Percentiles rank a stretch among this genome's conserved stretches.
phyloP scores from a whole-genome alignment of 2,888 invertebrate species.

The Drosophila dives region DNA sequence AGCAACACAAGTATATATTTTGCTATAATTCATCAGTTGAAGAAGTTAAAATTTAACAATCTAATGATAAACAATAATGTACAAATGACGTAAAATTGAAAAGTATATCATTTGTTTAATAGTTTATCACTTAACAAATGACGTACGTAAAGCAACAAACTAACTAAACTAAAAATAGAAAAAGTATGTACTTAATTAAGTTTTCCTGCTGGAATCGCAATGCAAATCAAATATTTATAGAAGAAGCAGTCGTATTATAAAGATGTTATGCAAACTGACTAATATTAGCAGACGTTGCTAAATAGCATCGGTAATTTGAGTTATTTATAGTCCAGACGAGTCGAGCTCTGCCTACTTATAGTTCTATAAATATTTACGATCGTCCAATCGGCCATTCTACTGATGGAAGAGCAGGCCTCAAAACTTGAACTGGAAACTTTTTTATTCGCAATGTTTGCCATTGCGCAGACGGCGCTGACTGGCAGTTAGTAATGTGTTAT shows the following conservation, averaged over 20 bases:
- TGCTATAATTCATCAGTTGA: not conserved
- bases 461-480: constrained; percentile 10
- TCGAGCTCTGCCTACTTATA: constrained; percentile 13
- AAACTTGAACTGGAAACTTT: constrained; percentile 15
- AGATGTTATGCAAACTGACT: constrained; percentile 12
- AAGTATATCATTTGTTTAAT: not conserved
- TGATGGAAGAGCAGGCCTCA: constrained; percentile 13
- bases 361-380: constrained; percentile 54
- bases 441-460: constrained; percentile 28
- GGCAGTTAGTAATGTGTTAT: constrained; percentile 34
- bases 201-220: not conserved
- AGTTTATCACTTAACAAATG: not conserved
- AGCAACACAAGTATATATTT: not conserved
- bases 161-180: not conserved
- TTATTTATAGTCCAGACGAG: constrained; percentile 42
- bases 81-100: not conserved
- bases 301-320: not conserved
- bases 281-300: constrained; percentile 35
- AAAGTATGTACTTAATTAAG: not conserved
- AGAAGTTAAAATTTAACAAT: not conserved
- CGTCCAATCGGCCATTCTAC: constrained; percentile 11
- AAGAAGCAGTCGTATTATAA: constrained; percentile 14
- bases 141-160: not conserved
- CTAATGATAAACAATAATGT: not conserved
- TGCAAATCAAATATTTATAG: constrained; percentile 19